phyloP scores from a whole-genome alignment of 2,113 vertebrate genomes.

The Diglossa brunneiventris region DNA sequence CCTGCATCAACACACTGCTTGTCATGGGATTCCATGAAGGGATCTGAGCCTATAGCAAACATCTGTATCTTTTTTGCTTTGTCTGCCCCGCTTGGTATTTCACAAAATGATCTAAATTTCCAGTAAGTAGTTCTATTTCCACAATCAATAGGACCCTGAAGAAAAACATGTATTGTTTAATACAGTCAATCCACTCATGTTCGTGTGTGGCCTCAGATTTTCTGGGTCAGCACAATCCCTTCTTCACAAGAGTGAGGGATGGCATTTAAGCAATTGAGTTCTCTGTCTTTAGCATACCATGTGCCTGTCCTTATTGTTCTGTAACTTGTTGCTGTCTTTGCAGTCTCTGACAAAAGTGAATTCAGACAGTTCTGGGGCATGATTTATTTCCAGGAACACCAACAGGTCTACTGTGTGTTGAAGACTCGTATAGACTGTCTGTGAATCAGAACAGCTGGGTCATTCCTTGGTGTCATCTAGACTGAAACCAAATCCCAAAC shows the following conservation, averaged over 20 bases:
- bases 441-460: neutral
- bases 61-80: neutral
- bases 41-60: neutral
- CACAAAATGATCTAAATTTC: neutral
- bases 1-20: neutral
- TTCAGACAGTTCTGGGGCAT: neutral
- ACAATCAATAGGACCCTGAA: neutral
- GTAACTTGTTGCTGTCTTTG: neutral
- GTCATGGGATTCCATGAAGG: neutral
- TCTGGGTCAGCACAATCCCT: neutral
- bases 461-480: neutral
- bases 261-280: neutral
- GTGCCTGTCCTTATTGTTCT: neutral
- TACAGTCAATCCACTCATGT: neutral
- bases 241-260: neutral
- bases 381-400: neutral
- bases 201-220: neutral
- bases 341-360: neutral
- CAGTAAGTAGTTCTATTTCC: neutral
- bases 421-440: neutral
- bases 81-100: neutral
- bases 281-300: neutral
- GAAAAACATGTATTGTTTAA: neutral
- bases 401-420: neutral
- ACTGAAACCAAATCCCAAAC: neutral